Percentiles rank a stretch among this genome's conserved stretches.
These are phyloP conservation scores for Tenebrosternarchus preto DNA, from an alignment of 2,113 vertebrate genomes.

Conservation along the genomic window DNA sequence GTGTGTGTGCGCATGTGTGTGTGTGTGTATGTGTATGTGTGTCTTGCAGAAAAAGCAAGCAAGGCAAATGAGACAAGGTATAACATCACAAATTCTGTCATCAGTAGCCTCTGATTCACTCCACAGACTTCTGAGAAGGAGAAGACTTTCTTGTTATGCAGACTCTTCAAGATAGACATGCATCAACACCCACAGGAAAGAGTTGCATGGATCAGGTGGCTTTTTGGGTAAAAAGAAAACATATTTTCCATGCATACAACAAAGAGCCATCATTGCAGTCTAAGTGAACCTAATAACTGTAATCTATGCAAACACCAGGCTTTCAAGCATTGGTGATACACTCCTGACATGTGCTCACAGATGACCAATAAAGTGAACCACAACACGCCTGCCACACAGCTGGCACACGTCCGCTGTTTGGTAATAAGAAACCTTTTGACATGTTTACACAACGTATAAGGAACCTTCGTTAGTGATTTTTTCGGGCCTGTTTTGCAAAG, in stretches of 20 bases:
- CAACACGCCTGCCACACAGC: conserved; percentile 3
- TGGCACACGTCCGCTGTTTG: not conserved
- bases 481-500: not conserved
- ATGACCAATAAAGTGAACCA: not conserved
- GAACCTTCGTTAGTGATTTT: conserved; percentile 5
- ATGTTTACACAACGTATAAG: conserved; percentile 13
- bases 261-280: not conserved
- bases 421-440: conserved; percentile 8
- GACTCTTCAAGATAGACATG: conserved; percentile 15
- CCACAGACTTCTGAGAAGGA: not conserved
- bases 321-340: conserved; percentile 63
- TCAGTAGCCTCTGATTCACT: conserved; percentile 22
- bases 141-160: conserved; percentile 19
- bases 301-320: conserved; percentile 56
- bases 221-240: not conserved
- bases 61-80: not conserved
- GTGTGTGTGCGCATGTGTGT: conserved; percentile 13
- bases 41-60: not conserved
- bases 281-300: conserved; percentile 49
- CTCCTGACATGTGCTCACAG: conserved; percentile 55
- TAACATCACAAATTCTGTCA: conserved; percentile 8
- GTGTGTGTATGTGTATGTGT: conserved; percentile 21
- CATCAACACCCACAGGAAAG: conserved; percentile 46
- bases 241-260: not conserved
- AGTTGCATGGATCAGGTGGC: conserved; percentile 62